Conservation (phyloP, 2,797 vertebrate species). For the Amblyopsis hoosieri region DNA sequence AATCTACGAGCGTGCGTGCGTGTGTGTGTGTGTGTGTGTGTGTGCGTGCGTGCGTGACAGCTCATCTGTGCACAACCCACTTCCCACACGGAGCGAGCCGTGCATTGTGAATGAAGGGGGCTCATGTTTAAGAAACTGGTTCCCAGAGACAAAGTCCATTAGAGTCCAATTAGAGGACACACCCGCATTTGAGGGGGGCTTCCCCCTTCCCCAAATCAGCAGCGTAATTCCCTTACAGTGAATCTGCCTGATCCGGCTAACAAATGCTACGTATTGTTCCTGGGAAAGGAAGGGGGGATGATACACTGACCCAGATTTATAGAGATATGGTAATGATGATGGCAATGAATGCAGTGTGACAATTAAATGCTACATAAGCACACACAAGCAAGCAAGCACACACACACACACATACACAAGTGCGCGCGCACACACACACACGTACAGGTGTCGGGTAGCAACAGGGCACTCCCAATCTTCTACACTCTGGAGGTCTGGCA, state of each 20-base stretch:
- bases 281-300: slow-evolving; percentile 47
- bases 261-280: slow-evolving; percentile 79
- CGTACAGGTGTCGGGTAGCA: slow-evolving; percentile 30
- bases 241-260: slow-evolving; percentile 74
- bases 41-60: slow-evolving; percentile 19
- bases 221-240: slow-evolving; percentile 77
- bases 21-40: no score
- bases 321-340: slow-evolving; percentile 71
- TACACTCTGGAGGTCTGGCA: slow-evolving; percentile 19
- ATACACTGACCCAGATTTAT: slow-evolving; percentile 73
- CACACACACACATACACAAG: slow-evolving; percentile 36
- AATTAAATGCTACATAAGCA: slow-evolving; percentile 35
- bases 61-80: slow-evolving; percentile 70
- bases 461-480: slow-evolving; percentile 35
- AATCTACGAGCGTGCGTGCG: slow-evolving; percentile 27
- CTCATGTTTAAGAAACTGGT: slow-evolving; percentile 75
- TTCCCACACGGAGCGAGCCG: slow-evolving; percentile 69
- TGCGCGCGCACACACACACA: slow-evolving; percentile 4
- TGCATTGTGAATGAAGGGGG: slow-evolving; percentile 59
- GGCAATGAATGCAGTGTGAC: slow-evolving; percentile 64
- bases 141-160: slow-evolving; percentile 76
- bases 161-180: slow-evolving; percentile 74
- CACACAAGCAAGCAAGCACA: not conserved
- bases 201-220: slow-evolving; percentile 54
- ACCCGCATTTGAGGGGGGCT: no score